phyloP scores from a whole-genome alignment of 2,113 vertebrate genomes.

The human (Homo sapiens) region GRCh38 chr18:31866501-31867000 shows the following conservation, averaged over 20 bases:
- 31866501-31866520: not conserved
- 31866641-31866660: not conserved
- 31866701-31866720: constrained; percentile 21
- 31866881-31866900: constrained; percentile 85
- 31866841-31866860: constrained; percentile 87
- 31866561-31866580: constrained; percentile 16
- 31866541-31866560: not conserved
- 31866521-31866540: not conserved
- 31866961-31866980: constrained; percentile 96
- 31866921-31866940: constrained; percentile 94
- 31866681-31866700: constrained; percentile 41
- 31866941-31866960: constrained; percentile 96
- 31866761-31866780: not conserved
- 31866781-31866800: not conserved
- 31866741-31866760: constrained; percentile 18
- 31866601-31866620: not conserved
- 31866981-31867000: constrained; percentile 85
- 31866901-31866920: constrained; percentile 93
- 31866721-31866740: not conserved
- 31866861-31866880: constrained; percentile 83
- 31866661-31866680: constrained; percentile 11
- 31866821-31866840: constrained; percentile 26
- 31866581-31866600: constrained; percentile 13
- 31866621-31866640: constrained; percentile 1
- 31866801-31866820: constrained; percentile 16